Evolutionary conservation across 2,797 vertebrate species (phyloP).

Genomic region (Eulemur coronatus): DNA sequence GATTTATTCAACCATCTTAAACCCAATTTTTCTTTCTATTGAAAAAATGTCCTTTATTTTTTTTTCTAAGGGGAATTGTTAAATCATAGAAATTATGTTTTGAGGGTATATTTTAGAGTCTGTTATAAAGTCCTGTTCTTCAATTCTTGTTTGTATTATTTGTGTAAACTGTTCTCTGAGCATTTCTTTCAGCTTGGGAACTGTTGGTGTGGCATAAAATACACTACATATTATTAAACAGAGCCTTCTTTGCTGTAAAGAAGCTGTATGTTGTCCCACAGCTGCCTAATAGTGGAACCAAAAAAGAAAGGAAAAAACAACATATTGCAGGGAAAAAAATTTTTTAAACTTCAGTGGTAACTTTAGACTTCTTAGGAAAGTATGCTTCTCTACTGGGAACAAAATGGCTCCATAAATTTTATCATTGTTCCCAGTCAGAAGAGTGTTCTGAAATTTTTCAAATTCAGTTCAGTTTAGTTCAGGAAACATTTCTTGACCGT

Average conservation of each 20-base stretch:
- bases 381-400: background rate
- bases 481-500: background rate
- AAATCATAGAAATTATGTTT: background rate
- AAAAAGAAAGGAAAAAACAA: background rate
- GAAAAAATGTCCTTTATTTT: background rate
- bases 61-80: background rate
- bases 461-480: background rate
- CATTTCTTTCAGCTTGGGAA: background rate
- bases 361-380: background rate
- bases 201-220: background rate
- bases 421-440: background rate
- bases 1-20: background rate
- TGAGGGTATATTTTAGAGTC: background rate
- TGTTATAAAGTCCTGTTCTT: background rate
- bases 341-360: background rate
- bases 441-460: background rate
- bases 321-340: background rate
- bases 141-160: background rate
- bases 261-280: background rate
- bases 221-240: background rate
- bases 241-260: background rate
- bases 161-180: background rate
- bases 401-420: background rate
- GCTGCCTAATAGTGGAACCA: background rate
- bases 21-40: background rate